Conservation (phyloP, 1,140 invertebrate genomes). For the Leptinotarsa defecta region DNA sequence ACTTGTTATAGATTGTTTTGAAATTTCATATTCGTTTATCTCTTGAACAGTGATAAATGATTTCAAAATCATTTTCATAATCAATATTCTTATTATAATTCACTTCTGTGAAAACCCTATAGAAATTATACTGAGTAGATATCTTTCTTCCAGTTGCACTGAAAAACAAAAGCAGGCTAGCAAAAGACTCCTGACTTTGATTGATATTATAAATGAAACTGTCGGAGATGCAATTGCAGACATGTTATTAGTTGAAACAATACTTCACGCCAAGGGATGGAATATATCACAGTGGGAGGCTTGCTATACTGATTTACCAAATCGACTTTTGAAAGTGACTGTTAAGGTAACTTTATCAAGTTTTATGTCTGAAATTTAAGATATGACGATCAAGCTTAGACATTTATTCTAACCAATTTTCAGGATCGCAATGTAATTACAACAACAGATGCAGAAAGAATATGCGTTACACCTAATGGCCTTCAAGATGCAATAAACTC, state of each 20-base stretch:
- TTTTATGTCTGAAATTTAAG: no score
- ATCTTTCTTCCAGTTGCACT: constrained; percentile 47
- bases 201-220: constrained; percentile 91
- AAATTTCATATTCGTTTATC: no score
- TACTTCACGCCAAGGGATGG: constrained; percentile 82
- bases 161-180: constrained; percentile 61
- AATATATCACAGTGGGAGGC: constrained; percentile 77
- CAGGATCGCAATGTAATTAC: constrained; percentile 82
- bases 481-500: constrained; percentile 83
- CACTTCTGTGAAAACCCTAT: not conserved
- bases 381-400: no score
- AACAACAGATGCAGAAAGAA: constrained; percentile 85
- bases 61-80: no score
- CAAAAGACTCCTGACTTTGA: constrained; percentile 67
- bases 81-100: no score
- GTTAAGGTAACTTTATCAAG: constrained; percentile 62
- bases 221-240: constrained; percentile 98
- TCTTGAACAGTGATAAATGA: no score
- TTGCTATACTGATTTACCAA: constrained; percentile 86
- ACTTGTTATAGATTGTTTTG: no score
- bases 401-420: constrained; percentile 42
- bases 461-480: constrained; percentile 76
- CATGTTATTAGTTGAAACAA: constrained; percentile 90
- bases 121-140: not conserved
- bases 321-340: constrained; percentile 84